Conservation (phyloP, 2,888 invertebrate genomes). For the Bhutanitis thaidina region DNA sequence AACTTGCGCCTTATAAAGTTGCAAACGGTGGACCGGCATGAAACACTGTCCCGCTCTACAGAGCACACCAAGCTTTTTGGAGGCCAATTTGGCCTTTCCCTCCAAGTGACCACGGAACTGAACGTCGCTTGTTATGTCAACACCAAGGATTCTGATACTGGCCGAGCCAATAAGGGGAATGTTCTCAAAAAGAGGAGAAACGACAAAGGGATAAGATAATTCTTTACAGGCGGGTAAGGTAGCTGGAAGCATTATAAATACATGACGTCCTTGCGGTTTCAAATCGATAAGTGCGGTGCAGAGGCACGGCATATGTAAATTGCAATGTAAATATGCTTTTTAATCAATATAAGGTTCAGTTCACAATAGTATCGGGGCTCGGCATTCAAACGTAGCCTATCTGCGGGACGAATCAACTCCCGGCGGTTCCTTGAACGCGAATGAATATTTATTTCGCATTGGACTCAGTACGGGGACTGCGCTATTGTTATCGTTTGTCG, state of each 20-base stretch:
- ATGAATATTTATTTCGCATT: conserved; percentile 73
- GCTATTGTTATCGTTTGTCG: conserved; percentile 64
- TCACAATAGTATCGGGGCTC: conserved; percentile 64
- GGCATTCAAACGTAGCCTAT: conserved; percentile 68
- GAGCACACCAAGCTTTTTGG: no score
- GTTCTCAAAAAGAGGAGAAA: no score
- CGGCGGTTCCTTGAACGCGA: conserved; percentile 46
- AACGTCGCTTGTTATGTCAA: no score
- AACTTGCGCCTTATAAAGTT: no score
- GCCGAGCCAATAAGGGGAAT: no score
- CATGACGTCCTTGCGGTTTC: conserved; percentile 36
- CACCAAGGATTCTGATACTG: no score
- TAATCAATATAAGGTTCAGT: conserved; percentile 67
- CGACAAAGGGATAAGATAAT: conserved; percentile 23
- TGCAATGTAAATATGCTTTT: conserved; percentile 65
- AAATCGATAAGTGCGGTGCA: conserved; percentile 70
- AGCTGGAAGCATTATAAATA: conserved; percentile 23
- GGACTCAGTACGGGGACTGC: conserved; percentile 42
- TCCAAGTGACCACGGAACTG: no score
- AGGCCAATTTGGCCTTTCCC: no score
- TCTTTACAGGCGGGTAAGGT: not conserved
- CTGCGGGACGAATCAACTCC: conserved; percentile 53
- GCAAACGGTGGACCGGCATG: no score
- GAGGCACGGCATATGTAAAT: conserved; percentile 74
- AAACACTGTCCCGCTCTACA: no score